Base-by-base conservation (phyloP, 2,888 invertebrate species). In the Ctenicera cuprea region DNA sequence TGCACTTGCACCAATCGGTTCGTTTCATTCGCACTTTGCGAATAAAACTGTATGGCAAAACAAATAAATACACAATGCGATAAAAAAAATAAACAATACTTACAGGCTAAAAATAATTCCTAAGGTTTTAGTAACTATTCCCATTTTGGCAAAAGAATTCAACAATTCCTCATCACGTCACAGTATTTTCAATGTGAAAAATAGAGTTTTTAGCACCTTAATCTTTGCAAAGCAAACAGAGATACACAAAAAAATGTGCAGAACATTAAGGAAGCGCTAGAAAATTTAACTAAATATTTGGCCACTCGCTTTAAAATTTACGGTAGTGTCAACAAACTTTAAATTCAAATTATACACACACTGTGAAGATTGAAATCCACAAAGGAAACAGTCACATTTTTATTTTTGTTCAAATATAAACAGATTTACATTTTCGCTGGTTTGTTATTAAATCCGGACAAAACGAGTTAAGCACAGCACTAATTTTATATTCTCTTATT, bases 31-130 rank as follows among this genome's bases (percentile, higher is more conserved):
- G 1, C 33, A 33, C 33, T 33, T 33, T 9, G 8, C 14, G n/a
- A 43, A 43, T 16, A 43, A n/a, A 16, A 43, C 43, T 1, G 41
- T 5, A 16, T 1, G 3, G 43, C n/a, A 3, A 16, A n/a, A 12
- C 43, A 45, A n/a, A 45, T 45, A 48, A 18, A 18, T 16, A 48
- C n/a, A 14, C 16, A 1, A 18, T 9, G 3, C 20, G 22, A 26
- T 3, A 12, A 2, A 8, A 30, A 12, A 8, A 26, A 26, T 9
- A 22, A 20, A 16, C 22, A 16, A 38, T 73, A 93, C 94, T 94
- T 88, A 94, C 94, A 94, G 93, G 88, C 93, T 93, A 90, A 93
- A 94, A 86, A 94, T 91, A 86, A 94, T 92, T 87, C 93, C 93
- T 81, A 94, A 91, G 74, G 93, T 93, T 87, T 94, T 94, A 74